Evolutionary conservation across 2,797 vertebrate genomes (phyloP).

Genomic region (Hydrolagus colliei): DNA sequence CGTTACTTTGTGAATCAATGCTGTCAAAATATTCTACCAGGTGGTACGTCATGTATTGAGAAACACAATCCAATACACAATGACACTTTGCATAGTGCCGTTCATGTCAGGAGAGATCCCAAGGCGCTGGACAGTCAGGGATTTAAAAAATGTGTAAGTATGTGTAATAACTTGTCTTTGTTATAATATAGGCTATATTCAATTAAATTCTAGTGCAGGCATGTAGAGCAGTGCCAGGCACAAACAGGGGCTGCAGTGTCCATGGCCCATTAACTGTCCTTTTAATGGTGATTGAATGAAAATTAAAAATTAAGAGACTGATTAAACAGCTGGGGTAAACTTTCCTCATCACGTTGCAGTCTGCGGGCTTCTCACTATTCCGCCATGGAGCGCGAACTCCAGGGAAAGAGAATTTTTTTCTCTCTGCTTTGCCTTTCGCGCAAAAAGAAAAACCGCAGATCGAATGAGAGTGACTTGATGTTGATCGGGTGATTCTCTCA

Average conservation of each 20-base stretch:
- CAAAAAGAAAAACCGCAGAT: neutral
- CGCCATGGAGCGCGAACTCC: neutral
- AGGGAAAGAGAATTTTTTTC: neutral
- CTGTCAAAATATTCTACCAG: slow-evolving; percentile 23
- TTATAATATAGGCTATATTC: slow-evolving; percentile 31
- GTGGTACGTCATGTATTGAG: neutral
- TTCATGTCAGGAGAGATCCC: too few relatives aligned
- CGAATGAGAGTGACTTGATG: neutral
- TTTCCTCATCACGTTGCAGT: slow-evolving; percentile 16
- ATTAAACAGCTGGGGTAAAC: slow-evolving; percentile 31
- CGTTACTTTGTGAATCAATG: slow-evolving; percentile 22
- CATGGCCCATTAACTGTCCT: slow-evolving; percentile 29
- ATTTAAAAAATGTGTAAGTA: neutral
- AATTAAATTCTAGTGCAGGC: slow-evolving; percentile 23
- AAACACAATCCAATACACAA: neutral
- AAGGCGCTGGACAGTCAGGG: too few relatives aligned
- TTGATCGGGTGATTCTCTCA: slow-evolving; percentile 5
- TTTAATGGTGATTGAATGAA: slow-evolving; percentile 32
- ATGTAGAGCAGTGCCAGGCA: slow-evolving; percentile 20
- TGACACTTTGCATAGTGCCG: too few relatives aligned
- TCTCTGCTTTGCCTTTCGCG: too few relatives aligned
- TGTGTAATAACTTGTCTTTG: slow-evolving; percentile 22
- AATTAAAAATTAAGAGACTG: slow-evolving; percentile 32
- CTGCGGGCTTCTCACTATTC: slow-evolving; percentile 4
- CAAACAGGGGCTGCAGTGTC: slow-evolving; percentile 4